A percentile compares a stretch with the other conserved stretches of the same genome.
Evolutionary conservation across 2,888 invertebrate species (phyloP).

Genomic region (Polyploca ridens): DNA sequence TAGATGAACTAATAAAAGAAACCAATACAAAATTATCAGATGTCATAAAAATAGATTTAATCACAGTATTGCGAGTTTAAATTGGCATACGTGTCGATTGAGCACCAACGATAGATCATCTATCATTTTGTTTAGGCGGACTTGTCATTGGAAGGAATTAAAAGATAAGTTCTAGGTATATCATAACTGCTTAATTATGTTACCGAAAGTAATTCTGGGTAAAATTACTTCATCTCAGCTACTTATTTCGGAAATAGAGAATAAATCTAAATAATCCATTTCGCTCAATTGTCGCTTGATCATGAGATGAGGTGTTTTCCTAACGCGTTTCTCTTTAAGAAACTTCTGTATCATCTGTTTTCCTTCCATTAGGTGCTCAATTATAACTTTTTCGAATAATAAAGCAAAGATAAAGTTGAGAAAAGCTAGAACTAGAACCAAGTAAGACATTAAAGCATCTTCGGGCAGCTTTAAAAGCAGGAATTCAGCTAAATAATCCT

Average conservation of each 20-base stretch:
- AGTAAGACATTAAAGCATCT: slow-evolving; percentile 83
- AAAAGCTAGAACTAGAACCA: slow-evolving; percentile 79
- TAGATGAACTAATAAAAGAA: too few relatives aligned
- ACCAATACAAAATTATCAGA: too few relatives aligned
- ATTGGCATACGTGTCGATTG: too few relatives aligned
- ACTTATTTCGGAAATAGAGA: slow-evolving; percentile 28
- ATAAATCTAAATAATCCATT: slow-evolving; percentile 70
- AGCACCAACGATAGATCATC: too few relatives aligned
- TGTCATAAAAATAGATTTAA: too few relatives aligned
- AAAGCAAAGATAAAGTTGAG: slow-evolving; percentile 67
- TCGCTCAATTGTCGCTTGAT: slow-evolving; percentile 66
- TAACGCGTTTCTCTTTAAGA: slow-evolving; percentile 66
- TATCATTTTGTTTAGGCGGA: too few relatives aligned
- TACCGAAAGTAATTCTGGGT: background rate
- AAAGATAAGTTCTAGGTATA: too few relatives aligned
- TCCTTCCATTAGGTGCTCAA: slow-evolving; percentile 72
- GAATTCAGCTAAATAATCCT: slow-evolving; percentile 83
- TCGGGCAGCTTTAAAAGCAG: slow-evolving; percentile 89
- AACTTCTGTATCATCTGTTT: slow-evolving; percentile 67
- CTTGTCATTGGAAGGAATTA: too few relatives aligned
- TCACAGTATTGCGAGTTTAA: too few relatives aligned
- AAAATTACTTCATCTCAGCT: background rate
- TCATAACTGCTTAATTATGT: too few relatives aligned
- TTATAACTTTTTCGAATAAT: slow-evolving; percentile 71
- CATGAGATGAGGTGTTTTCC: slow-evolving; percentile 71